A percentile compares a stretch with the other conserved stretches of the same genome.
These are phyloP conservation scores for Andrena haemorrhoa DNA, from an alignment of 2,888 invertebrate species.

Conservation along the genomic window DNA sequence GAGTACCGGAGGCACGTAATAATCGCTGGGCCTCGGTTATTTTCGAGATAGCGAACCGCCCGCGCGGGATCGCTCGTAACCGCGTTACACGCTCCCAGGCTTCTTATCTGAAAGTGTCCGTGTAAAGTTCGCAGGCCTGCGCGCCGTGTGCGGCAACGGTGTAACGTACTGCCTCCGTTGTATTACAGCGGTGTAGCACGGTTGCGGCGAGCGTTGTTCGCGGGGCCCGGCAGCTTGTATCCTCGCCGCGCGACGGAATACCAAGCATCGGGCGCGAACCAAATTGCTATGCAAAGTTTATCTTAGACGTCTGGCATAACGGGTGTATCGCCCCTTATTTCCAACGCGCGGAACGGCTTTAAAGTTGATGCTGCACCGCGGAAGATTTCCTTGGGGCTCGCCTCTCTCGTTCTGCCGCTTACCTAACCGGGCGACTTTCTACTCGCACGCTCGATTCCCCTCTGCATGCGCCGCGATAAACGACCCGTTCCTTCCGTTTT, in stretches of 20 bases:
- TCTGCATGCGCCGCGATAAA: neutral
- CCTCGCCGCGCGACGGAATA: conserved; percentile 14
- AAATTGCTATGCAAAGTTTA: conserved; percentile 56
- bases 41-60: conserved; percentile 1
- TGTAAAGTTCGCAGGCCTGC: conserved; percentile 21
- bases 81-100: conserved; percentile 19
- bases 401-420: conserved; percentile 1
- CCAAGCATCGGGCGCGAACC: conserved; percentile 39
- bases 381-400: conserved; percentile 44
- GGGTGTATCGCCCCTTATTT: conserved; percentile 46
- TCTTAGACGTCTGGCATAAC: conserved; percentile 44
- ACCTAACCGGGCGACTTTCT: conserved; percentile 19
- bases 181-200: conserved; percentile 1
- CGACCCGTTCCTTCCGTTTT: too few species aligned
- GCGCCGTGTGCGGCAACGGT: neutral
- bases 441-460: neutral
- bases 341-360: conserved; percentile 24
- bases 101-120: conserved; percentile 42
- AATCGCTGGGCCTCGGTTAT: conserved; percentile 13
- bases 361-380: conserved; percentile 21
- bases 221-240: neutral
- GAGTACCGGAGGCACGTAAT: neutral
- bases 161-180: conserved; percentile 2
- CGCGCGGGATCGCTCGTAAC: conserved; percentile 7
- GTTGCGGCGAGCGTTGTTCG: neutral